Percentiles rank a stretch among this genome's conserved stretches.
These are phyloP conservation scores for Montifringilla adamsi DNA, from an alignment of 2,113 vertebrate species.

Conservation along the genomic window DNA sequence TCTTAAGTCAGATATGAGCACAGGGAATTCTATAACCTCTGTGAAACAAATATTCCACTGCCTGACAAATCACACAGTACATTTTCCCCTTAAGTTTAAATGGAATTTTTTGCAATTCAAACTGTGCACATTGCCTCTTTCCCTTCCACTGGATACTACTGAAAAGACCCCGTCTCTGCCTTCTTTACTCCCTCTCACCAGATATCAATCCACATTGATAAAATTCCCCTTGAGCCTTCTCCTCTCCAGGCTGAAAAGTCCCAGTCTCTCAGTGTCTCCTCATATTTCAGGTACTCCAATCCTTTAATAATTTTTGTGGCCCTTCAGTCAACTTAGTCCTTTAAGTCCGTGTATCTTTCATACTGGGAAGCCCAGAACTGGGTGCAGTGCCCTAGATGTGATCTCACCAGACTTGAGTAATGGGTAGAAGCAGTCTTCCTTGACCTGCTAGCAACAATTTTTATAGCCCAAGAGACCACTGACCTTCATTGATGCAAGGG, in stretches of 20 bases:
- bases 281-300: neutral
- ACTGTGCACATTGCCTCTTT: neutral
- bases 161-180: too few relatives aligned
- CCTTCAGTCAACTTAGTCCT: neutral
- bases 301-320: neutral
- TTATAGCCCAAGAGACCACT: neutral
- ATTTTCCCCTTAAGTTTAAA: neutral
- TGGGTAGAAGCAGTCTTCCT: neutral
- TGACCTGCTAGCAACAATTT: neutral
- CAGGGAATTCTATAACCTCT: neutral
- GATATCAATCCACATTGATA: neutral
- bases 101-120: neutral
- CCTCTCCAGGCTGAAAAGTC: neutral
- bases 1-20: neutral
- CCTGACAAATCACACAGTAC: neutral
- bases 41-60: neutral
- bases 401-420: neutral
- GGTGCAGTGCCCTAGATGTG: neutral
- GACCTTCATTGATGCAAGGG: neutral
- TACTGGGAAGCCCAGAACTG: neutral
- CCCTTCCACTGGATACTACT: neutral
- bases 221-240: neutral
- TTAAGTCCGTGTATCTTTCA: neutral
- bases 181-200: neutral
- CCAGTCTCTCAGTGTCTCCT: neutral